Percentiles rank a stretch among this genome's conserved stretches.
These are phyloP conservation scores for Zenarchopterus dispar DNA, from an alignment of 2,797 vertebrate genomes.

Conservation along the genomic window DNA sequence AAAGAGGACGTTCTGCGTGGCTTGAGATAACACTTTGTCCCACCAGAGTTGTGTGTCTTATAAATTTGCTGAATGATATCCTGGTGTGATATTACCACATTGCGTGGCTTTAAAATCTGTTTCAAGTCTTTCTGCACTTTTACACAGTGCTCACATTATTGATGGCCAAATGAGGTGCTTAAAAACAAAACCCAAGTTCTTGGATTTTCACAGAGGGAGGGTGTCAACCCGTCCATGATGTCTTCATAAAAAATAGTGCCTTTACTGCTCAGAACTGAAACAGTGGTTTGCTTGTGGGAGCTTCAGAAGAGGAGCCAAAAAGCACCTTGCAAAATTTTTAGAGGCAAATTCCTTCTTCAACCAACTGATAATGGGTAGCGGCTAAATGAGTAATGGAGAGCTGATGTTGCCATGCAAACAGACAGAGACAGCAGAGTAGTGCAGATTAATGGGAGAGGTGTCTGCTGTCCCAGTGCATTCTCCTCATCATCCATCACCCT, in stretches of 20 bases:
- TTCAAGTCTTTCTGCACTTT: slow-evolving; percentile 42
- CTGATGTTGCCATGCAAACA: slow-evolving; percentile 74
- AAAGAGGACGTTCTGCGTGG: too few species aligned
- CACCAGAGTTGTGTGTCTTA: too few species aligned
- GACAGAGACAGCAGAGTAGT: slow-evolving; percentile 62
- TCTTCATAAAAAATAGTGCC: slow-evolving; percentile 32
- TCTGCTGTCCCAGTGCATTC: slow-evolving; percentile 61
- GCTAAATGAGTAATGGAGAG: slow-evolving; percentile 73
- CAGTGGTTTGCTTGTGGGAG: slow-evolving; percentile 49
- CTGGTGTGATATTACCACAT: too few species aligned
- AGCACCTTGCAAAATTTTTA: slow-evolving; percentile 65
- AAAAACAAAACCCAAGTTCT: slow-evolving; percentile 38
- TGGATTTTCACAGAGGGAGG: slow-evolving; percentile 36
- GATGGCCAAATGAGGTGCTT: slow-evolving; percentile 28
- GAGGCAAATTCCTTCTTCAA: slow-evolving; percentile 69
- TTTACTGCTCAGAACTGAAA: slow-evolving; percentile 43
- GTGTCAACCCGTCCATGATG: slow-evolving; percentile 16
- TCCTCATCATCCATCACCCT: slow-evolving; percentile 70
- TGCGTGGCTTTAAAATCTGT: slow-evolving; percentile 20
- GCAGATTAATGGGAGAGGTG: slow-evolving; percentile 77
- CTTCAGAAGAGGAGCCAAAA: slow-evolving; percentile 53
- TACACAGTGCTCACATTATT: slow-evolving; percentile 30
- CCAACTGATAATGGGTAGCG: slow-evolving; percentile 67
- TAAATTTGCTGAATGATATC: too few species aligned
- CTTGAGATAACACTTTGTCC: too few species aligned